Percentiles rank a stretch among this genome's conserved stretches.
Evolutionary conservation across 2,888 invertebrate genomes (phyloP).

Genomic region (Mamestra brassicae): DNA sequence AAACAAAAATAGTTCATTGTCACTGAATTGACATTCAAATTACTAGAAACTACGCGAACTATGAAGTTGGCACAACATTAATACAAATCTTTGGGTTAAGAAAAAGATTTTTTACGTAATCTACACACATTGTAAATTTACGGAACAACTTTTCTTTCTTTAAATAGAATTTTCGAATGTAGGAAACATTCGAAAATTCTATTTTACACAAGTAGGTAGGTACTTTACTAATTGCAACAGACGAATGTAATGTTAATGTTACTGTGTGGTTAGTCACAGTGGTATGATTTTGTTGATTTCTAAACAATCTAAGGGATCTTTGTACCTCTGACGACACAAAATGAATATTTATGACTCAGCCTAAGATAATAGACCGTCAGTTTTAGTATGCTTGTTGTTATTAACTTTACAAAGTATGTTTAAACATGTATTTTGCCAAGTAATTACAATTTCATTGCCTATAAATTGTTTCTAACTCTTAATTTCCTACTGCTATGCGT

Average conservation of each 20-base stretch:
- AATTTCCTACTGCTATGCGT: neutral
- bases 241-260: neutral
- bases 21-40: no score
- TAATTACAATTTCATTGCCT: neutral
- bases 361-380: neutral
- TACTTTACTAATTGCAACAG: neutral
- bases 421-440: slow-evolving; percentile 9
- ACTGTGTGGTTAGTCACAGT: neutral
- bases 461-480: neutral
- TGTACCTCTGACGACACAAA: slow-evolving; percentile 1
- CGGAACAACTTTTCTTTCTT: neutral
- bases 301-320: slow-evolving; percentile 21
- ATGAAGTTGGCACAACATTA: neutral
- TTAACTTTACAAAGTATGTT: slow-evolving; percentile 2
- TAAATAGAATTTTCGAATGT: no score
- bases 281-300: slow-evolving; percentile 1
- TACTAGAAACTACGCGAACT: neutral
- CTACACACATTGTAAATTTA: neutral
- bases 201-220: neutral
- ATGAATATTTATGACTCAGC: slow-evolving; percentile 25
- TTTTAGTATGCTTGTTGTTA: slow-evolving; percentile 2
- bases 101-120: neutral
- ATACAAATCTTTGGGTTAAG: neutral
- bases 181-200: neutral
- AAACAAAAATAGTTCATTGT: no score